phyloP scores from a whole-genome alignment of 2,797 vertebrate genomes.

The Anas bahamensis region DNA sequence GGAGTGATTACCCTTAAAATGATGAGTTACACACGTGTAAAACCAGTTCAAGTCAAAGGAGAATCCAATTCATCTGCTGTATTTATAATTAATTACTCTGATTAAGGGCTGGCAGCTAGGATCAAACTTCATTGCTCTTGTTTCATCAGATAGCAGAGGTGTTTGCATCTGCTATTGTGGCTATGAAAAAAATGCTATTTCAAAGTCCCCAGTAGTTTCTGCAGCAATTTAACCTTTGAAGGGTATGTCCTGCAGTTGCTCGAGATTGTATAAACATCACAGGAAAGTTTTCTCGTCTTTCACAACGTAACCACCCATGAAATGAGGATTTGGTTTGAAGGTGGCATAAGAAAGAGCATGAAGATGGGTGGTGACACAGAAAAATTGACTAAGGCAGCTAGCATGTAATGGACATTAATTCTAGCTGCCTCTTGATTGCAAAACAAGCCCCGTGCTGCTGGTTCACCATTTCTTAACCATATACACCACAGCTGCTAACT shows the following conservation, averaged over 20 bases:
- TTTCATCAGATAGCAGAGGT: conserved; percentile 38
- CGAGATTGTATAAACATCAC: conserved; percentile 62
- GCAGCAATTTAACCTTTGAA: conserved; percentile 75
- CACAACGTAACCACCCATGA: conserved; percentile 59
- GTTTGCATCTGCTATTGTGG: conserved; percentile 60
- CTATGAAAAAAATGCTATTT: conserved; percentile 57
- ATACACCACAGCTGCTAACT: neutral
- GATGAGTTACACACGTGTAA: conserved; percentile 47
- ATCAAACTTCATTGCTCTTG: conserved; percentile 58
- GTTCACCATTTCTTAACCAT: neutral
- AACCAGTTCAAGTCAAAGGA: conserved; percentile 52
- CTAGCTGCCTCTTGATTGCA: neutral
- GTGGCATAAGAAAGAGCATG: conserved; percentile 20
- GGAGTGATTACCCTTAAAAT: conserved; percentile 60
- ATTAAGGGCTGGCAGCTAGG: conserved; percentile 59
- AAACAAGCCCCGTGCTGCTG: neutral
- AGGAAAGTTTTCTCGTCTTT: conserved; percentile 68
- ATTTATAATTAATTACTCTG: conserved; percentile 66
- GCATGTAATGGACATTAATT: conserved; percentile 23
- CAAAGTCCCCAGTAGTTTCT: conserved; percentile 65
- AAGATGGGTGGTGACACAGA: conserved; percentile 21
- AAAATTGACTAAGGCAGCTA: conserved; percentile 21
- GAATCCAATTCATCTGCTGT: conserved; percentile 49
- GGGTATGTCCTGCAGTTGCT: conserved; percentile 67
- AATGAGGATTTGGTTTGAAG: conserved; percentile 64